Evolutionary conservation across 2,113 vertebrate genomes (phyloP).

Genomic region (Synodontis membranacea): DNA sequence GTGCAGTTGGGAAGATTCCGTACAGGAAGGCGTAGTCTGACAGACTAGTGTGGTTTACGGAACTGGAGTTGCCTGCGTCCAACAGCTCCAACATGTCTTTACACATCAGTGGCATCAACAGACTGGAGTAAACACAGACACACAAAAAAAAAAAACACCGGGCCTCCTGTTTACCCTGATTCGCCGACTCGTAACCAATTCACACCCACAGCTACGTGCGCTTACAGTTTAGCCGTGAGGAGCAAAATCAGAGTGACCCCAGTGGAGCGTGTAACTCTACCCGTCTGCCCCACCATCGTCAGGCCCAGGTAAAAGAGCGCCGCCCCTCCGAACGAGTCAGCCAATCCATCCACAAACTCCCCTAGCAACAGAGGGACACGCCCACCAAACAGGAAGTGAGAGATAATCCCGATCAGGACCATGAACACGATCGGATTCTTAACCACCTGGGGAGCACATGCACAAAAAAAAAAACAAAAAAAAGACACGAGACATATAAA

Average conservation of each 20-base stretch:
- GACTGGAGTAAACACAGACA: constrained; percentile 67
- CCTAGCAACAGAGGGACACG: constrained; percentile 84
- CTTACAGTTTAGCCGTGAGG: constrained; percentile 99
- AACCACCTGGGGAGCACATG: constrained; percentile 72
- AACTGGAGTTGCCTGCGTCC: constrained; percentile 76
- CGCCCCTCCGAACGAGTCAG: constrained; percentile 90
- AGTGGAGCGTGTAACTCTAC: constrained; percentile 84
- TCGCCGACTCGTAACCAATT: neutral
- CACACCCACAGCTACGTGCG: constrained; percentile 21
- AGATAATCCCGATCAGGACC: constrained; percentile 90
- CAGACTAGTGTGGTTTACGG: constrained; percentile 88
- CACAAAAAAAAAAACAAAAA: neutral
- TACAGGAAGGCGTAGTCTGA: constrained; percentile 98
- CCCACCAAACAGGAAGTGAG: constrained; percentile 89
- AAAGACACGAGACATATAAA: neutral
- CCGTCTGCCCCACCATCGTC: constrained; percentile 95
- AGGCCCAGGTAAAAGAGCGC: constrained; percentile 97
- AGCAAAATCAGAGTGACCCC: constrained; percentile 93
- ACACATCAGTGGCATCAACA: constrained; percentile 93
- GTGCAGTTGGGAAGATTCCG: constrained; percentile 93
- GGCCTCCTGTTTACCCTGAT: neutral
- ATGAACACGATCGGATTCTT: constrained; percentile 97
- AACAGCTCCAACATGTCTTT: constrained; percentile 95
- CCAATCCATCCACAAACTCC: constrained; percentile 92
- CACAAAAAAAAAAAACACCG: neutral